Percentiles rank a stretch among this genome's conserved stretches.
phyloP scores from a whole-genome alignment of 92 coral and sea anemone species.

The Heliopora coerulea region DNA sequence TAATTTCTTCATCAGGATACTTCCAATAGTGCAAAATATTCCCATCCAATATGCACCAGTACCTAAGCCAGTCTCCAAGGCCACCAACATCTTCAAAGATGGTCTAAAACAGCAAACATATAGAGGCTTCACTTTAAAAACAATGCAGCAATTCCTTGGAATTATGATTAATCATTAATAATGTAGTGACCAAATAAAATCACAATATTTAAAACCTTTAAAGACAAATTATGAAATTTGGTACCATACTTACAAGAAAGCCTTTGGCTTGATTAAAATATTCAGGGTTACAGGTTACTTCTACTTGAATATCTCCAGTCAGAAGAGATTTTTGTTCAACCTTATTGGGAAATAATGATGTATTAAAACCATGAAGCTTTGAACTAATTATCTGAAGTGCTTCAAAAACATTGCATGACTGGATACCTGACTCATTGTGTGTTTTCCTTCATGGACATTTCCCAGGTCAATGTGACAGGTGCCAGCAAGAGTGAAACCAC shows the following conservation, averaged over 20 bases:
- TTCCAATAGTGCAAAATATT: constrained; percentile 86
- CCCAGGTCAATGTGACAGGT: constrained; percentile 52
- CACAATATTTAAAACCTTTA: background rate
- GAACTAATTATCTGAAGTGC: background rate
- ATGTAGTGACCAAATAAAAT: background rate
- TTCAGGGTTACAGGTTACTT: constrained; percentile 67
- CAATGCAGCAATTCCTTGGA: too few relatives aligned
- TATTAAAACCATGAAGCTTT: background rate
- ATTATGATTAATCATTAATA: too few relatives aligned
- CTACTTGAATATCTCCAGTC: constrained; percentile 60
- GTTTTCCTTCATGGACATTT: constrained; percentile 12
- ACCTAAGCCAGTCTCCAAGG: constrained; percentile 92
- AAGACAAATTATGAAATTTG: background rate
- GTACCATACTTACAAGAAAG: constrained; percentile 66
- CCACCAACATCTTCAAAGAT: constrained; percentile 96
- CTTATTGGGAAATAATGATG: constrained; percentile 33
- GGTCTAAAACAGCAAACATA: constrained; percentile 52
- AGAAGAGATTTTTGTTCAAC: constrained; percentile 74
- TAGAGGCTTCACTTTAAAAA: background rate
- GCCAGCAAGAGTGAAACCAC: constrained; percentile 74
- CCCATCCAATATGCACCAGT: constrained; percentile 90
- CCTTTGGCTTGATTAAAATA: constrained; percentile 82
- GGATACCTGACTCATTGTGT: constrained; percentile 20
- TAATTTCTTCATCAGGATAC: constrained; percentile 90
- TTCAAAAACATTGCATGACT: background rate